These are phyloP conservation scores for Bombyx huttoni DNA, from an alignment of 2,888 invertebrate genomes.

Conservation along the genomic window DNA sequence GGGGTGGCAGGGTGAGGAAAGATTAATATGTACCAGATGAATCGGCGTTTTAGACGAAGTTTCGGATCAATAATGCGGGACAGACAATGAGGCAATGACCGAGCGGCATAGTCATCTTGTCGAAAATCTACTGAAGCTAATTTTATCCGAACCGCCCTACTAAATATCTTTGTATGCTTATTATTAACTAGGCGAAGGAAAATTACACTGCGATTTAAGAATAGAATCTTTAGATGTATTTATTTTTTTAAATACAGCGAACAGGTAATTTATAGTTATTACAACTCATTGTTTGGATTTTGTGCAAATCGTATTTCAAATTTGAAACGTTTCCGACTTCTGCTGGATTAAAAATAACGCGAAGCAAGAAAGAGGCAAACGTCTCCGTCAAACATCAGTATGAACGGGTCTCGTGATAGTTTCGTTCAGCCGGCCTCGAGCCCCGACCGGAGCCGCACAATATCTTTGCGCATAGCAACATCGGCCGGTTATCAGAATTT, in stretches of 20 bases:
- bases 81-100: slow-evolving; percentile 13
- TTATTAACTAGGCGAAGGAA: background rate
- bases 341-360: background rate
- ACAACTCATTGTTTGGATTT: background rate
- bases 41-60: slow-evolving; percentile 29
- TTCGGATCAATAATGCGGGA: slow-evolving; percentile 27
- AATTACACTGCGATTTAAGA: background rate
- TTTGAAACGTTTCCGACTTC: background rate
- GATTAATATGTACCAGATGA: slow-evolving; percentile 48
- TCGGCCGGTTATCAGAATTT: slow-evolving; percentile 34
- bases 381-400: slow-evolving; percentile 3
- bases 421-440: slow-evolving; percentile 1
- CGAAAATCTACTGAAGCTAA: background rate
- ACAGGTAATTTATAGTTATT: background rate
- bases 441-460: slow-evolving; percentile 3
- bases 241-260: background rate
- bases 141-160: background rate
- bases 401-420: slow-evolving; percentile 4
- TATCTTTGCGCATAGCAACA: slow-evolving; percentile 35
- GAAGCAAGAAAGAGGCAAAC: background rate
- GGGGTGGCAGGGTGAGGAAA: slow-evolving; percentile 24
- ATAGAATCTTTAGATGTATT: background rate
- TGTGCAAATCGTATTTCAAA: background rate
- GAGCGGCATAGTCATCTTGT: background rate
- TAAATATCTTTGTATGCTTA: background rate